These are phyloP conservation scores for Aporophyla nigra DNA, from an alignment of 2,888 invertebrate species.

Conservation along the genomic window DNA sequence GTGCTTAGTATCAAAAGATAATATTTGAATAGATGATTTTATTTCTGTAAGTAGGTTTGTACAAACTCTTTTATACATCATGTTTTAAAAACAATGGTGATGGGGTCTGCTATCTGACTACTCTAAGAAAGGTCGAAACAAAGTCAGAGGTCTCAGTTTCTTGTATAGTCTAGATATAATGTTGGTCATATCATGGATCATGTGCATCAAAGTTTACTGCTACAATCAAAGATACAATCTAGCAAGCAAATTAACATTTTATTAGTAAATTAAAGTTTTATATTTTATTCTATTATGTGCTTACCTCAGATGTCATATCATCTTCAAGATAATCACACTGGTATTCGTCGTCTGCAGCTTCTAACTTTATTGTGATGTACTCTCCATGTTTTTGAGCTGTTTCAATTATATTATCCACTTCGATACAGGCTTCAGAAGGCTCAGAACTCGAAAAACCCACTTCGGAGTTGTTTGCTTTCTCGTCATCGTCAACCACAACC, in stretches of 20 bases:
- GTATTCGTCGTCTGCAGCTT: conserved; percentile 37
- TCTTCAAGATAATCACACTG: conserved; percentile 60
- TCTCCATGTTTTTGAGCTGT: conserved; percentile 73
- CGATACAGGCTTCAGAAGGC: conserved; percentile 53
- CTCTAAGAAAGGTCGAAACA: too few species aligned
- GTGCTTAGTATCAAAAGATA: too few species aligned
- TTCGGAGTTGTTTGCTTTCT: conserved; percentile 64
- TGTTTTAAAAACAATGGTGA: too few species aligned
- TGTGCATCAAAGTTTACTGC: background rate
- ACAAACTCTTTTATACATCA: too few species aligned
- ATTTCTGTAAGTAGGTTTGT: too few species aligned
- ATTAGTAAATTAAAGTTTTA: background rate
- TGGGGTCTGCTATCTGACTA: too few species aligned
- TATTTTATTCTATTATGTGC: background rate
- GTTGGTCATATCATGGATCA: too few species aligned
- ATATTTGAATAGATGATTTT: too few species aligned
- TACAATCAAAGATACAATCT: background rate
- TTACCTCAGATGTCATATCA: conserved; percentile 40
- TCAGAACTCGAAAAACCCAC: conserved; percentile 59
- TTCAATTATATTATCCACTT: conserved; percentile 70
- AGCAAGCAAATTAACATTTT: background rate
- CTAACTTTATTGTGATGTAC: conserved; percentile 63
- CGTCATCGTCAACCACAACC: conserved; percentile 64
- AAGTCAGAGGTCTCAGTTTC: too few species aligned
- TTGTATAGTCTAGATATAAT: too few species aligned